Conservation (phyloP, 2,113 vertebrate species). For the Mastomys coucha region DNA sequence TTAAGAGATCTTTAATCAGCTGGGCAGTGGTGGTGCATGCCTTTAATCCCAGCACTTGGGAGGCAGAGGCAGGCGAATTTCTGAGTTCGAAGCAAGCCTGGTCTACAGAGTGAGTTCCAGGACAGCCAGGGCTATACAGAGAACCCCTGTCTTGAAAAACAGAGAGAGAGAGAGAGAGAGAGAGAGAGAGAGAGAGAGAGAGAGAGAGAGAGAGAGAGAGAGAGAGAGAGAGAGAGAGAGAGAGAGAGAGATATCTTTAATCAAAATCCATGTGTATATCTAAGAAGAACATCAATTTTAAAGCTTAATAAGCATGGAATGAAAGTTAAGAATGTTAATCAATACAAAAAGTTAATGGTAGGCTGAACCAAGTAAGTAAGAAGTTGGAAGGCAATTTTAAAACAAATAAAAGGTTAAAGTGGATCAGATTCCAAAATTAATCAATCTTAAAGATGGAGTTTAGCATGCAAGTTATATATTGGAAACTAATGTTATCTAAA, state of each 20-base stretch:
- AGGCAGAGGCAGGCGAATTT: too few relatives aligned
- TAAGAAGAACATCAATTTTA: conserved; percentile 17
- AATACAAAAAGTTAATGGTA: background rate
- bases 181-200: too few relatives aligned
- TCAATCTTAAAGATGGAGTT: background rate
- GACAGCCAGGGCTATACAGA: too few relatives aligned
- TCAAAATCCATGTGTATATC: background rate
- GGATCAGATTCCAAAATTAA: background rate
- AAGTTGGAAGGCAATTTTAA: conserved; percentile 7
- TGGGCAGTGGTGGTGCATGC: too few relatives aligned
- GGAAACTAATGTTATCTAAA: background rate
- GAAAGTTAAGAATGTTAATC: background rate
- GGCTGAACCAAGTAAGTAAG: background rate
- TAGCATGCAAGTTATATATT: background rate
- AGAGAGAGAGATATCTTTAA: background rate
- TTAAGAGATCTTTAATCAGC: background rate
- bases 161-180: too few relatives aligned
- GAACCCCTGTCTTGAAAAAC: too few relatives aligned
- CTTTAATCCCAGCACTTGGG: too few relatives aligned
- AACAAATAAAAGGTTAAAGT: conserved; percentile 13
- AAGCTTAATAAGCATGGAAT: background rate
- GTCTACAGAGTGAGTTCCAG: too few relatives aligned
- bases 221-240: too few relatives aligned
- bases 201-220: too few relatives aligned
- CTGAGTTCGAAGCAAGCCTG: too few relatives aligned